phyloP scores from a whole-genome alignment of 2,888 invertebrate genomes.

The Lasioglossum lativentre region DNA sequence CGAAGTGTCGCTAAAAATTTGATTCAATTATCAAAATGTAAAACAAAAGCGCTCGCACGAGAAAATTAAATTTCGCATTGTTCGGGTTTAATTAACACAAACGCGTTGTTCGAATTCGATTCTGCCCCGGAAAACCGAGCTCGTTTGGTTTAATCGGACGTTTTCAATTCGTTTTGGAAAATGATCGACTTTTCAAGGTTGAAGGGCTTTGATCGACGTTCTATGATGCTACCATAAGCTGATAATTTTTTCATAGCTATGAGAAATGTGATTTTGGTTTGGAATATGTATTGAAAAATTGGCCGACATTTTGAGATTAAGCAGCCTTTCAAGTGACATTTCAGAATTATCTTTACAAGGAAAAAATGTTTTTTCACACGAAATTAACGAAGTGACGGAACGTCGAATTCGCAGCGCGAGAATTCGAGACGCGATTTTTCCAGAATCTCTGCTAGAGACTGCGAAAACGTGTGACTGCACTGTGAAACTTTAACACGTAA shows the following conservation, averaged over 20 bases:
- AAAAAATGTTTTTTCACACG: neutral
- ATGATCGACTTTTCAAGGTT: neutral
- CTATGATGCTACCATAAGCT: too few relatives aligned
- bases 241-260: too few relatives aligned
- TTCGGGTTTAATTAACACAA: neutral
- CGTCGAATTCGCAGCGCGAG: neutral
- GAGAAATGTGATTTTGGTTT: too few relatives aligned
- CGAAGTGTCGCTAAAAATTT: neutral
- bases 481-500: slow-evolving; percentile 49
- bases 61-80: neutral
- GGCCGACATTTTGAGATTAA: too few relatives aligned
- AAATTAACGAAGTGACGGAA: neutral
- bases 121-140: neutral
- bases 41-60: neutral
- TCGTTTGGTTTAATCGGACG: neutral
- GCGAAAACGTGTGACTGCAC: slow-evolving; percentile 26
- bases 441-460: neutral
- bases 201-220: too few relatives aligned
- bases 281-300: too few relatives aligned
- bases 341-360: neutral
- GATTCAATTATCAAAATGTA: too few relatives aligned
- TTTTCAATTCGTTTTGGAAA: neutral
- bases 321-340: too few relatives aligned
- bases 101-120: neutral
- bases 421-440: slow-evolving; percentile 1